Conservation (phyloP, 2,113 vertebrate species). For the Chaetodon auriga region DNA sequence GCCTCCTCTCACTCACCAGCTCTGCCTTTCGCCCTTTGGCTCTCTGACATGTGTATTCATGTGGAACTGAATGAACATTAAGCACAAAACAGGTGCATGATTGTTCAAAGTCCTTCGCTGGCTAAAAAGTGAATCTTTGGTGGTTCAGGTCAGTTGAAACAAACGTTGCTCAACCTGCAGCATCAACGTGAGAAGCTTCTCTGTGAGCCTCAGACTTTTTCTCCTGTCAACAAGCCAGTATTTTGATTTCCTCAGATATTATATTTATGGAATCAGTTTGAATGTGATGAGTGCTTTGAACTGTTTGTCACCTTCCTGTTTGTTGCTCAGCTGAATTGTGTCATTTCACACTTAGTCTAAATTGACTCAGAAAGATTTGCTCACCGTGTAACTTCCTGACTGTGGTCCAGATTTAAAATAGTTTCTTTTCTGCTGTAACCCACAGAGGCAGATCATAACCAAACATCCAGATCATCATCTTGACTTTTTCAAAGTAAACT, state of each 20-base stretch:
- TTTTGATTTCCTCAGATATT: neutral
- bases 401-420: neutral
- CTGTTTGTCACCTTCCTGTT: neutral
- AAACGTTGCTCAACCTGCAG: neutral
- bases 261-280: neutral
- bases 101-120: neutral
- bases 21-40: no score
- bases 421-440: neutral
- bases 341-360: conserved; percentile 7
- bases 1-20: no score
- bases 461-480: neutral
- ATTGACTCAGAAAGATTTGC: neutral
- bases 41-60: no score
- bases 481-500: conserved; percentile 1
- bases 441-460: neutral
- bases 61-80: neutral
- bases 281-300: neutral
- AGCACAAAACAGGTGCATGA: neutral
- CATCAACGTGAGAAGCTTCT: neutral
- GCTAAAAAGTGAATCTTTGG: neutral
- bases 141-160: neutral
- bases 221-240: neutral
- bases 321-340: neutral
- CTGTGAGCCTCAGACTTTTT: neutral
- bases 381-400: neutral